These are phyloP conservation scores for Uloborus diversus DNA, from an alignment of 1,140 invertebrate genomes.

Conservation along the genomic window DNA sequence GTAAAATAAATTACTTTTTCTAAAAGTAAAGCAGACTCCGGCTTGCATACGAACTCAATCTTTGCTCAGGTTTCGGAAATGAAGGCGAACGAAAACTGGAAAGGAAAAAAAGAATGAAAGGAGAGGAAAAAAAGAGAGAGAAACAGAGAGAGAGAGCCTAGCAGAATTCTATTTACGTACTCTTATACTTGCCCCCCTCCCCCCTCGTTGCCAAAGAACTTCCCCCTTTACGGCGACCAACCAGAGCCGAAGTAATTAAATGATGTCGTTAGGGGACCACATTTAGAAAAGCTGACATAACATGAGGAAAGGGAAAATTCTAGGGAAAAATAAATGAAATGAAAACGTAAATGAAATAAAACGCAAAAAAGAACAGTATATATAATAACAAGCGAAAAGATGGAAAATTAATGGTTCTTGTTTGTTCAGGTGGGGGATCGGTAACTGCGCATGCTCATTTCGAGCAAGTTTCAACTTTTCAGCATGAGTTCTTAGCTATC, in stretches of 20 bases:
- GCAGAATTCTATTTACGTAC: slow-evolving; percentile 33
- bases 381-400: neutral
- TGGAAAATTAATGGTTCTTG: slow-evolving; percentile 48
- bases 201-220: neutral
- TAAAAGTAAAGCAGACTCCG: neutral
- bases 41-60: slow-evolving; percentile 13
- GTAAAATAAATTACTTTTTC: slow-evolving; percentile 8
- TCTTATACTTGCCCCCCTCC: slow-evolving; percentile 3
- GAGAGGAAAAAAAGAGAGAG: neutral
- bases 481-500: neutral
- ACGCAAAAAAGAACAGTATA: neutral
- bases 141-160: neutral
- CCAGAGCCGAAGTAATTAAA: slow-evolving; percentile 47
- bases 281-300: slow-evolving; percentile 35
- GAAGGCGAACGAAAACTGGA: neutral
- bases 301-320: slow-evolving; percentile 11
- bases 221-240: neutral
- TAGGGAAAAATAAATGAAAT: slow-evolving; percentile 42
- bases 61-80: slow-evolving; percentile 27
- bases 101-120: neutral
- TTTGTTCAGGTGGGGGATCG: slow-evolving; percentile 35
- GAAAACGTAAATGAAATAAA: slow-evolving; percentile 39
- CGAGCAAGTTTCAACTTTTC: neutral
- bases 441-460: neutral
- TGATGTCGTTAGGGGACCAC: slow-evolving; percentile 28